phyloP scores from a whole-genome alignment of 2,113 vertebrate genomes.

The Amazona vittata region DNA sequence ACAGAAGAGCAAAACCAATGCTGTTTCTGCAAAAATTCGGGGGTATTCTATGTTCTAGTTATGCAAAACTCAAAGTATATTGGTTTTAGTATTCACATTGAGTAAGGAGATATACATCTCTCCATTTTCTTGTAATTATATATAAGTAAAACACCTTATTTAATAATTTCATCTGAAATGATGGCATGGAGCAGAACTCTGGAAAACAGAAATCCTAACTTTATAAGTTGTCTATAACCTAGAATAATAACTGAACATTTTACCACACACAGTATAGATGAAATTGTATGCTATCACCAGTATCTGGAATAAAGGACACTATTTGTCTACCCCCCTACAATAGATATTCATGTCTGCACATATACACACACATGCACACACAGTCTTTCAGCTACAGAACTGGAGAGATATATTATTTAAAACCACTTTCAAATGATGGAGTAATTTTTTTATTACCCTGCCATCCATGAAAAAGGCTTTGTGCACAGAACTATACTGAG shows the following conservation, averaged over 20 bases:
- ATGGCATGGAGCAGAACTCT: background rate
- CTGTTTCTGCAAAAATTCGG: background rate
- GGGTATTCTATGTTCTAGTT: background rate
- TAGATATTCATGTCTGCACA: background rate
- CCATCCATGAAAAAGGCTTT: constrained; percentile 31
- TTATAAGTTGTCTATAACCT: background rate
- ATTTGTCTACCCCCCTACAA: constrained; percentile 18
- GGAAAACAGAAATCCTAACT: background rate
- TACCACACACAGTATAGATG: background rate
- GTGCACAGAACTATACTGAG: constrained; percentile 28
- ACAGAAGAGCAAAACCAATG: background rate
- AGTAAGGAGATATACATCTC: background rate
- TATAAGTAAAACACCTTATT: background rate
- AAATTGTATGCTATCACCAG: constrained; percentile 36
- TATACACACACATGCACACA: background rate
- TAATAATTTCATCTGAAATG: background rate
- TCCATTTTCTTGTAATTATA: background rate
- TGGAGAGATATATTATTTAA: constrained; percentile 59
- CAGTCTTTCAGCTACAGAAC: background rate
- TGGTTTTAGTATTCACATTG: background rate
- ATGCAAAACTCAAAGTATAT: background rate
- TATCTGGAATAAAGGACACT: constrained; percentile 47
- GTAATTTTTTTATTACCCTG: constrained; percentile 12
- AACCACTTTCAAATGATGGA: background rate
- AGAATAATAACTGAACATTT: background rate